Conservation (phyloP, 2,113 vertebrate genomes). For the Axis porcinus region DNA sequence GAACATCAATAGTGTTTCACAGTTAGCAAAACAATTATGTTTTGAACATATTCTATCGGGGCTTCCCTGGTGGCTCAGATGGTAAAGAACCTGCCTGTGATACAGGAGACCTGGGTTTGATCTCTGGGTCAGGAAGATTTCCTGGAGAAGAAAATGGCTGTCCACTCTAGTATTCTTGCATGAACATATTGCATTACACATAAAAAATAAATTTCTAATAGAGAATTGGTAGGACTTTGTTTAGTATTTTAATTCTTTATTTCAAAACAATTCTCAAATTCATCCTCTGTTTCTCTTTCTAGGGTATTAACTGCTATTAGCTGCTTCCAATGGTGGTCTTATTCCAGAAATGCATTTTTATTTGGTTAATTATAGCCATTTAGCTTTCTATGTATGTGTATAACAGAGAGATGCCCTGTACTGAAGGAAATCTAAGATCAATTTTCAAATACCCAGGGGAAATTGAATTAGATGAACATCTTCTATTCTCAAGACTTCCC, state of each 20-base stretch:
- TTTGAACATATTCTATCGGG: neutral
- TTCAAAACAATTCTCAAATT: neutral
- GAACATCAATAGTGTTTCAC: neutral
- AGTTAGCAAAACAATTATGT: neutral
- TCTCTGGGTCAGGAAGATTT: neutral
- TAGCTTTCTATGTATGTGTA: neutral
- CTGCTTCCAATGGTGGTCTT: neutral
- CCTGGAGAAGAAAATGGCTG: neutral
- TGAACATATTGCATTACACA: neutral
- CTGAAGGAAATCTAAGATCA: neutral
- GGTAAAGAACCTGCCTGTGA: neutral
- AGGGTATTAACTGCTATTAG: neutral
- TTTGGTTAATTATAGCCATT: neutral
- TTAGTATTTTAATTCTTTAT: neutral
- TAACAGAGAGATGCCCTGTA: neutral
- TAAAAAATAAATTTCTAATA: neutral
- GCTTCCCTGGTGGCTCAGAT: neutral
- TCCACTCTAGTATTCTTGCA: neutral
- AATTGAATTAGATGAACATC: neutral
- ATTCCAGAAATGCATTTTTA: neutral
- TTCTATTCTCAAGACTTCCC: neutral
- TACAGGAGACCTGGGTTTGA: neutral
- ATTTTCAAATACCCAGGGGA: neutral
- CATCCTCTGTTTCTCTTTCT: neutral
- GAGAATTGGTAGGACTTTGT: neutral